These are phyloP conservation scores for Archips xylosteana DNA, from an alignment of 2,888 invertebrate genomes.

Conservation along the genomic window DNA sequence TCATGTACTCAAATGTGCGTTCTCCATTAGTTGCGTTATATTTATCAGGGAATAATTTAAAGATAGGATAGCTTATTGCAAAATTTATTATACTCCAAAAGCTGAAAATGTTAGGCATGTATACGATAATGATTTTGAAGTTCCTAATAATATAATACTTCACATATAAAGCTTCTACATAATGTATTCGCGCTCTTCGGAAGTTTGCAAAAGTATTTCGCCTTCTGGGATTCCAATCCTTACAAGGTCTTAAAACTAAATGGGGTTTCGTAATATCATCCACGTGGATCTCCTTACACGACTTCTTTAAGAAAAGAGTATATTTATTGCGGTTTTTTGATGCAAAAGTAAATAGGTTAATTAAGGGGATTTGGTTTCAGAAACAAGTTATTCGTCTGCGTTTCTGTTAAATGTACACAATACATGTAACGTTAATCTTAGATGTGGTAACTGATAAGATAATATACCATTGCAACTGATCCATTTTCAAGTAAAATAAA, in stretches of 20 bases:
- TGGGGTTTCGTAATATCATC: conserved; percentile 4
- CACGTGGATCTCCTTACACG: background rate
- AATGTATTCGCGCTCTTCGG: conserved; percentile 3
- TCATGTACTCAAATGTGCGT: too few species aligned
- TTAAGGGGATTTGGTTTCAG: background rate
- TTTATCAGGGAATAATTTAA: too few species aligned
- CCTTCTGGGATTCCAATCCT: conserved; percentile 14
- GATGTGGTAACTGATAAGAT: background rate
- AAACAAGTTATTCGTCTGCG: background rate
- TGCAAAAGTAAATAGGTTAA: background rate
- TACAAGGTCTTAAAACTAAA: background rate
- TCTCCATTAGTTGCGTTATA: too few species aligned
- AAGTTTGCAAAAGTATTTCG: conserved; percentile 5
- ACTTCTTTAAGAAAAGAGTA: background rate
- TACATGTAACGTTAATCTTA: background rate
- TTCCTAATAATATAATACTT: conserved; percentile 8
- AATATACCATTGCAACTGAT: background rate
- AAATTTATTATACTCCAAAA: too few species aligned
- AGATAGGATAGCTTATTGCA: too few species aligned
- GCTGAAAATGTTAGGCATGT: background rate
- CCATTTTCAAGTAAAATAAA: background rate
- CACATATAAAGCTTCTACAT: background rate
- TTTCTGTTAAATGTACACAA: background rate
- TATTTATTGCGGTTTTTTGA: background rate
- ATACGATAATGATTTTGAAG: background rate